Base-by-base conservation (phyloP, 1,140 invertebrate species). In the Micrasema longulum region DNA sequence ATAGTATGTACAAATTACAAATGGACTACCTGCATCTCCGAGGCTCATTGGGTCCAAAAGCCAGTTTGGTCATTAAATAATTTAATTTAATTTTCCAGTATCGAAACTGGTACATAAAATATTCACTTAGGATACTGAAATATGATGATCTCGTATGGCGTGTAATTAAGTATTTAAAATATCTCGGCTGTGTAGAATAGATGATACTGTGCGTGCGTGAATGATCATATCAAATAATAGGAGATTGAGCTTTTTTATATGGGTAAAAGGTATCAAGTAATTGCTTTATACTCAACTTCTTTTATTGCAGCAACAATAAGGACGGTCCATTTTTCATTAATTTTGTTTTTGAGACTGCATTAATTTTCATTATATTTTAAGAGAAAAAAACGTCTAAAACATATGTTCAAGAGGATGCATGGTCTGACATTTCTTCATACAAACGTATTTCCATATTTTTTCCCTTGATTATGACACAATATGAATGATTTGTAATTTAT, bases 141-240 rank as follows among this genome's bases (percentile, higher is more conserved):
- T 52, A 52, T 52, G 14, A 52, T 52, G 48, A 52, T 52, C 48
- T 23, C 1, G 26, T 16, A 47, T 11, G 48, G 20, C 22, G 18
- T 52, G 22, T 52, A 22, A 52, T 52, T 52, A 52, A 52, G 48
- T 52, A 52, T 52, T 52, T 52, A 52, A 52, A 52, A 23, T 52
- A 6, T 31, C 26, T 31, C 26, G 9, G 16, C 48, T 52, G 18
- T 52, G 48, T 47, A 14, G n/a, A 47, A 18, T 47, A 47, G 2
- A 47, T 7, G 2, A 47, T 7, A 14, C 48, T 23, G n/a, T 14
- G 53, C 53, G 53, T 57, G 26, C 53, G 53, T 36, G 26, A 57
- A 35, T n/a, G 53, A 57, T 57, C 53, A n/a, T 57, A 57, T 57
- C 53, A 36, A 36, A 57, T 36, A 57, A 57, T 57, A 57, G 53